Evolutionary conservation across 2,113 vertebrate genomes (phyloP).

Genomic region (Atrichornis clamosus): DNA sequence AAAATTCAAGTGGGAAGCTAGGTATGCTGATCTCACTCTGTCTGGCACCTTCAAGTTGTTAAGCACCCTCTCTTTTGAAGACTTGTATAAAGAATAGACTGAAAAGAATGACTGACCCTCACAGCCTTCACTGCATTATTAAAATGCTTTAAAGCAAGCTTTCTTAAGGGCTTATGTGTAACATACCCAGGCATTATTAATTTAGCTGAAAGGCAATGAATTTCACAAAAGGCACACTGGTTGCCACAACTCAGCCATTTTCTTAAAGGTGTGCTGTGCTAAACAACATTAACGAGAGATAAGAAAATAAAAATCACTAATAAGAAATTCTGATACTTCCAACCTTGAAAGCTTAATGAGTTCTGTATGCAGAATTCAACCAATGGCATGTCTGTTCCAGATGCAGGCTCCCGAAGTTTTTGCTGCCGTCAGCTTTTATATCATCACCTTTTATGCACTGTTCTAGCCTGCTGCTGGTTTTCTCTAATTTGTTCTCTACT

Average conservation of each 20-base stretch:
- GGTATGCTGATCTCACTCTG: neutral
- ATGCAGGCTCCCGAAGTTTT: neutral
- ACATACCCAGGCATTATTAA: neutral
- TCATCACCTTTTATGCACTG: neutral
- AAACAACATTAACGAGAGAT: neutral
- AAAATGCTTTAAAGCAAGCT: neutral
- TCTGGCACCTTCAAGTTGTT: neutral
- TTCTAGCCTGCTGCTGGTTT: neutral
- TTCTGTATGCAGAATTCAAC: neutral
- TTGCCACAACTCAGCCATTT: neutral
- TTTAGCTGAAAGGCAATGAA: neutral
- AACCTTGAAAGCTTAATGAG: accelerated
- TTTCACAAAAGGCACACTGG: neutral
- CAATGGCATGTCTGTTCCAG: neutral
- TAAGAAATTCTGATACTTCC: neutral
- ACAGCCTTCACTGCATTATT: neutral
- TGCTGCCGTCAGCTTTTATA: neutral
- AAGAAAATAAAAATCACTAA: neutral
- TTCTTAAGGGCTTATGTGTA: neutral
- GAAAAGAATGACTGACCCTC: neutral
- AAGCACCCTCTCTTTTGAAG: neutral
- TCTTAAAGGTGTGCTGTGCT: neutral
- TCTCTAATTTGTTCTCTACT: neutral
- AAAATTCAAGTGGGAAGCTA: neutral
- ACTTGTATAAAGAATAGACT: neutral